phyloP scores from a whole-genome alignment of 2,797 vertebrate species.

The Notamacropus eugenii region DNA sequence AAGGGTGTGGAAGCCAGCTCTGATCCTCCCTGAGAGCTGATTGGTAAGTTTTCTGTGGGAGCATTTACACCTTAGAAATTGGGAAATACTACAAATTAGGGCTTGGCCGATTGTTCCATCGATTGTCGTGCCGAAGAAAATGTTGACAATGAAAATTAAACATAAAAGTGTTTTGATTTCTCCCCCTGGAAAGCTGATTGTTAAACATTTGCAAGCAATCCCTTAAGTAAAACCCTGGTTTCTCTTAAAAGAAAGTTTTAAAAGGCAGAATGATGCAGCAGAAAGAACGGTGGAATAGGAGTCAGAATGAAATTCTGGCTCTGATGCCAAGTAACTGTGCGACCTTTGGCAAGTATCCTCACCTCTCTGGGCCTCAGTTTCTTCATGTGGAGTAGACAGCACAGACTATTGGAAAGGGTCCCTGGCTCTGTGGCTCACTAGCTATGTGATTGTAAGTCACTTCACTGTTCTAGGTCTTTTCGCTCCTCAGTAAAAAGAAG shows the following conservation, averaged over 20 bases:
- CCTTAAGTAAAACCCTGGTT: not conserved
- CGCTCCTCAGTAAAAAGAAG: not conserved
- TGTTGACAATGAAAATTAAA: not conserved
- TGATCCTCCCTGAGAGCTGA: not conserved
- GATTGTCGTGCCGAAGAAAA: not conserved
- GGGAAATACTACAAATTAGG: not conserved
- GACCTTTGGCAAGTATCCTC: not conserved
- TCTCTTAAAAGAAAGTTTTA: not conserved
- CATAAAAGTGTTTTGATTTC: not conserved
- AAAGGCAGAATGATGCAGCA: not conserved
- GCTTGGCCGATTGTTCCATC: not conserved
- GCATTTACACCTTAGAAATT: not conserved
- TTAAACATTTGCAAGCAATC: not conserved
- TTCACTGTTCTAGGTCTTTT: not conserved
- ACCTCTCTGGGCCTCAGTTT: not conserved
- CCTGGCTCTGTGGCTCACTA: not conserved
- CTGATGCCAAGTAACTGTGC: not conserved
- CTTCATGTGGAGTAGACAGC: not conserved
- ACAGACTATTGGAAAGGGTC: not conserved
- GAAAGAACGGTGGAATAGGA: not conserved
- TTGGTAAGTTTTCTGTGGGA: not conserved
- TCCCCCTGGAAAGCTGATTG: not conserved
- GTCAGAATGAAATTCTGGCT: not conserved
- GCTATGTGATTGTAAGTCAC: not conserved
- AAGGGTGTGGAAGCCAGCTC: not conserved